phyloP scores from a whole-genome alignment of 2,113 vertebrate genomes.

The Ibidorhyncha struthersii region DNA sequence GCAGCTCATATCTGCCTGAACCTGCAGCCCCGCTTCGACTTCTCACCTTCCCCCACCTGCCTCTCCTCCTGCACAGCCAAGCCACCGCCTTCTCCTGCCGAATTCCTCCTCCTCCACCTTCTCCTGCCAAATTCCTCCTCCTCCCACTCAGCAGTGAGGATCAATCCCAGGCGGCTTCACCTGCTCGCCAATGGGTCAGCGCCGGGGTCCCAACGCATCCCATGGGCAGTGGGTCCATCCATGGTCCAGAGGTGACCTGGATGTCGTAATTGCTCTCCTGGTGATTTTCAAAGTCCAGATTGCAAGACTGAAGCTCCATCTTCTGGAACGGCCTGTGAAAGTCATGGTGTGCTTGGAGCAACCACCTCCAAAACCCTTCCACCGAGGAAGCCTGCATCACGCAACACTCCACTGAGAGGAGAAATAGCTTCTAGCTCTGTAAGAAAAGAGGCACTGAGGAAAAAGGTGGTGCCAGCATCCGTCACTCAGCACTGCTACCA shows the following conservation, averaged over 20 bases:
- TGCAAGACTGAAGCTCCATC: not conserved
- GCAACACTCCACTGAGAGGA: not conserved
- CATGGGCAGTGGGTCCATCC: fast-evolving
- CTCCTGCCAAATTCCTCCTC: not conserved
- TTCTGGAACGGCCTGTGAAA: not conserved
- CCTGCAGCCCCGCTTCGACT: constrained; percentile 39
- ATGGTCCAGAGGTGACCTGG: not conserved
- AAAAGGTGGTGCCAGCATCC: not conserved
- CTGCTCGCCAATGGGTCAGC: fast-evolving
- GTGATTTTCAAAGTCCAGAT: fast-evolving
- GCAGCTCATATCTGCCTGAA: constrained; percentile 43
- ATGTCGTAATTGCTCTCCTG: fast-evolving
- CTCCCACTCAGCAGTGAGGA: fast-evolving
- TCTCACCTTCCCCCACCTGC: constrained; percentile 47
- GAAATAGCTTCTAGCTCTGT: not conserved
- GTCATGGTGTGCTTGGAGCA: fast-evolving
- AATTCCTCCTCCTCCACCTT: not conserved
- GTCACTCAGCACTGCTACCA: not conserved
- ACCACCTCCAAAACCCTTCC: not conserved
- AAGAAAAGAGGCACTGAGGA: not conserved
- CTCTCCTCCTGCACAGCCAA: not conserved
- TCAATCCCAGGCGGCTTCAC: not conserved
- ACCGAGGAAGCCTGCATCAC: fast-evolving
- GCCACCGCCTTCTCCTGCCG: not conserved
- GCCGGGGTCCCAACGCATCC: fast-evolving